Base-by-base conservation (phyloP, 37 sponge, comb jelly and placozoan genomes). In the Oscarella lobularis region DNA sequence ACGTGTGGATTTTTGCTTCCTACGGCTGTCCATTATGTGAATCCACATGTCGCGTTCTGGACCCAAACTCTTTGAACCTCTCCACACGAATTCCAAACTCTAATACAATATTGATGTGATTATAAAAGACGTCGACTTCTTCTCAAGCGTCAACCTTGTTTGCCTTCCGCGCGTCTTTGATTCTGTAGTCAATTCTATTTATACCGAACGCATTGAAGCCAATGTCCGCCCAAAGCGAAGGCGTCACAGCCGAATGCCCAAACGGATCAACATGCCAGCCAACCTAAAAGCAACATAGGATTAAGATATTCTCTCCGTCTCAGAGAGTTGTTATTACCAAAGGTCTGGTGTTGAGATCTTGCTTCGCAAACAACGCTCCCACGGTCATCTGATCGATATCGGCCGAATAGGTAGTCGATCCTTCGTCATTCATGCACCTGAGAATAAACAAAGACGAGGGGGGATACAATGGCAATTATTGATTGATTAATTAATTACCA, bases 351-450 rank as follows among this genome's bases (percentile, higher is more conserved):
- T 14, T 14, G 31, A 68, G 71, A 34, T 4, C 71, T 4, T 68
- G 35, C 29, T 30, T 4, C 29, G 31, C 29, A 14, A 68, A 68
- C 6, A 68, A 4, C 6, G 71, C 71, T 34, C 71, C 71, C 33
- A 34, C 71, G 6, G 71, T 29, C 71, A 68, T 68, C 71, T 68
- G 71, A 68, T 68, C 31, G 31, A 68, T 68, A 4, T 34, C 71
- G 31, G 35, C 31, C 5, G 31, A 5, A 14, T 29, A 68, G 31
- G 5, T 5, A 14, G 71, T 68, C 4, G 71, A 32, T 68, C 35
- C 71, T 68, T 68, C 71, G 33, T 68, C 71, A 68, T 68, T 68
- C 71, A 68, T 68, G 33, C 71, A 68, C 71, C 71, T 68, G 20
- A 9, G 20, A 9, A 48, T 20, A 48, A 48, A 48, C 60, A 48